Conservation (phyloP, 2,888 invertebrate genomes). For the Nemoura dubitans region DNA sequence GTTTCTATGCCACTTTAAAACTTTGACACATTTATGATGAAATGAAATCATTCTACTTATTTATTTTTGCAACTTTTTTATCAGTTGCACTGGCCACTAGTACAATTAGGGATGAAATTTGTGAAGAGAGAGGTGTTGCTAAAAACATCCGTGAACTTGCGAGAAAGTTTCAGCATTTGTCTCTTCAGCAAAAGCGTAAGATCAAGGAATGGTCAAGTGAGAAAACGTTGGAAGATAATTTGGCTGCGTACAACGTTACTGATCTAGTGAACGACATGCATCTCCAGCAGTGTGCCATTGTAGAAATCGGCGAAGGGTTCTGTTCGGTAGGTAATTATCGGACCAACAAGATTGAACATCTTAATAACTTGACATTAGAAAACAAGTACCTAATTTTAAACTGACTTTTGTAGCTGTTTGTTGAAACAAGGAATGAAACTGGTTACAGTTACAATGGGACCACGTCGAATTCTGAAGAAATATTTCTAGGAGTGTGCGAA, state of each 20-base stretch:
- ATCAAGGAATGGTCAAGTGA: background rate
- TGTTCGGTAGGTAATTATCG: slow-evolving; percentile 58
- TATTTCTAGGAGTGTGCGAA: slow-evolving; percentile 61
- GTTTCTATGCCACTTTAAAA: background rate
- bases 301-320: slow-evolving; percentile 62
- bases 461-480: slow-evolving; percentile 54
- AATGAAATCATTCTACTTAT: background rate
- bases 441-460: background rate
- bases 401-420: slow-evolving; percentile 27
- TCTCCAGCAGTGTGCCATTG: slow-evolving; percentile 61
- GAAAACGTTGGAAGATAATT: background rate
- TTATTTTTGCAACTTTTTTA: background rate
- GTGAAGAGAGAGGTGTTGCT: background rate
- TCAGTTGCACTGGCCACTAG: background rate
- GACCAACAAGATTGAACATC: background rate
- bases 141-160: background rate
- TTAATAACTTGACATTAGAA: slow-evolving; percentile 29
- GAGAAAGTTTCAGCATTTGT: background rate
- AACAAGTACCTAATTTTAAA: slow-evolving; percentile 29
- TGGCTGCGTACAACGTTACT: slow-evolving; percentile 57
- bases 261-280: slow-evolving; percentile 59
- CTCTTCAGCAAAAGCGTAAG: background rate
- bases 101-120: background rate
- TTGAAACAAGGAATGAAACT: slow-evolving; percentile 28
- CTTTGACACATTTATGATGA: background rate